Percentiles rank a stretch among this genome's conserved stretches.
Conservation (phyloP, 2,113 vertebrate species). For the Serinus canaria region DNA sequence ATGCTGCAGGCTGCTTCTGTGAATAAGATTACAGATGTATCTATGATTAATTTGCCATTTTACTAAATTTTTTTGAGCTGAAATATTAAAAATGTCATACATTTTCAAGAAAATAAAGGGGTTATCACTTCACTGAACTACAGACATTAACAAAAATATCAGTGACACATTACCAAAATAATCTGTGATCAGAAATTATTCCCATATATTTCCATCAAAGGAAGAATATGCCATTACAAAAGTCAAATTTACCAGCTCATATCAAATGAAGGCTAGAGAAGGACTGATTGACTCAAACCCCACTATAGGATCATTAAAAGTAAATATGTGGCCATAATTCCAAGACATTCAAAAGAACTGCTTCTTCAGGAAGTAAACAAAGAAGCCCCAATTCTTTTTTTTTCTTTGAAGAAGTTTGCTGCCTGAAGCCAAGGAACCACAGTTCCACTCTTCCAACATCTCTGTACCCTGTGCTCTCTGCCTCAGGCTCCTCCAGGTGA, state of each 20-base stretch:
- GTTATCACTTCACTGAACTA: neutral
- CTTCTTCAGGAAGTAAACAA: neutral
- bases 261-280: neutral
- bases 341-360: neutral
- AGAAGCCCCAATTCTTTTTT: neutral
- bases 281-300: neutral
- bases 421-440: neutral
- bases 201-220: neutral
- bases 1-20: neutral
- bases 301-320: neutral
- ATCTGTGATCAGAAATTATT: neutral
- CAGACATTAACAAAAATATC: neutral
- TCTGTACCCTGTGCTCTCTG: neutral
- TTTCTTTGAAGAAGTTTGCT: neutral
- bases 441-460: neutral
- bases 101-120: neutral
- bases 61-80: neutral
- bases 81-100: neutral
- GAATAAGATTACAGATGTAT: neutral
- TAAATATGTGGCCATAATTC: neutral
- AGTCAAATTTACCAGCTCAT: neutral
- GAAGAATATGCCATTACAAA: neutral
- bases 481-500: neutral
- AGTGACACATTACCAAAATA: neutral
- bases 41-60: slow-evolving; percentile 12